These are phyloP conservation scores for Conistra vaccinii DNA, from an alignment of 2,888 invertebrate genomes.

Conservation along the genomic window DNA sequence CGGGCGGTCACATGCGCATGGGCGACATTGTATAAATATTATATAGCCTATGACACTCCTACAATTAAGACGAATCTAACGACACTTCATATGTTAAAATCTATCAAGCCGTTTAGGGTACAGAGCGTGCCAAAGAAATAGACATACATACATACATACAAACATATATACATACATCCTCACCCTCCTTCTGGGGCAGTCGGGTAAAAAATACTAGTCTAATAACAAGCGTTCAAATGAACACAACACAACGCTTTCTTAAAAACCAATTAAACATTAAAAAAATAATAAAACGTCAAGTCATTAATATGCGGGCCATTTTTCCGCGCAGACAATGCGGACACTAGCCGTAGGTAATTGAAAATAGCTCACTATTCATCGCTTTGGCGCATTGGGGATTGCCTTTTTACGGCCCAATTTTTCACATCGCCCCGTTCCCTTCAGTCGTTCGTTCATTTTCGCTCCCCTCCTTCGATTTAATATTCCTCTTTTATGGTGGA, in stretches of 20 bases:
- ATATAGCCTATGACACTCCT: too few species aligned
- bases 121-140: too few species aligned
- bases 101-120: too few species aligned
- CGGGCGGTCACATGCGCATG: too few species aligned
- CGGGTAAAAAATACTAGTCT: too few species aligned
- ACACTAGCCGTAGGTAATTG: slow-evolving; percentile 74
- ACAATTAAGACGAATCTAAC: too few species aligned
- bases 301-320: slow-evolving; percentile 44
- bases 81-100: too few species aligned
- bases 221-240: background rate
- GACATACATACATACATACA: too few species aligned
- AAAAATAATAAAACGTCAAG: slow-evolving; percentile 33
- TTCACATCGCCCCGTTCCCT: slow-evolving; percentile 76
- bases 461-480: slow-evolving; percentile 83
- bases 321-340: slow-evolving; percentile 47
- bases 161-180: too few species aligned
- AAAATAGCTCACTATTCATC: slow-evolving; percentile 82
- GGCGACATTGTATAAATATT: too few species aligned
- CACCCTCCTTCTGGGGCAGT: too few species aligned
- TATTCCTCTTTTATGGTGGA: slow-evolving; percentile 84
- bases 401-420: slow-evolving; percentile 86
- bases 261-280: slow-evolving; percentile 14
- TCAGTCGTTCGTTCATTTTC: slow-evolving; percentile 80
- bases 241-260: background rate
- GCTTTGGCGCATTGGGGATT: slow-evolving; percentile 80